Evolutionary conservation across 2,797 vertebrate genomes (phyloP), one percentile per base, ranked within the genome.

Genomic region (Leptodactylus fallax): DNA sequence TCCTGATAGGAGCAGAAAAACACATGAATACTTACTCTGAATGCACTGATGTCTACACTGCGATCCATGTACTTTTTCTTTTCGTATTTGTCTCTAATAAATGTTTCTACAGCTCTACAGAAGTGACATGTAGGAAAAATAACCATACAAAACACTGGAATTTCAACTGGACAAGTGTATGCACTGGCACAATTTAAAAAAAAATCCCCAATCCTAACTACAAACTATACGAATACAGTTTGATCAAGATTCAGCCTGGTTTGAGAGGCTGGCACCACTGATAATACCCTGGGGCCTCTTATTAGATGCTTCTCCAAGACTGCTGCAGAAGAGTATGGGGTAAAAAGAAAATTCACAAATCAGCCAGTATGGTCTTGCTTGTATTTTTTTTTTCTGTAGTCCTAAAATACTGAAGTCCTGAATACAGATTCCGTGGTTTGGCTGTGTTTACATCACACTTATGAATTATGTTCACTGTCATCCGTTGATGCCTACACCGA

Each of bases 41-140:
- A 97, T 6, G 96, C 93, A 49, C 81, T 95, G 93, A 99, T 95
- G 93, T 99, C 97, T 10, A 99, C 96, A 90, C 97, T 97, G 87
- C 97, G 96, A 94, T 99, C 98, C 93, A 99, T 96, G 91, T 98
- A 98, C 90, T 99, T 99, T 94, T 99, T 99, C 94, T 97, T 99
- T 36, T 99, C 98, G 0, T 99, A 99, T 92, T 99, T 99, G 91
- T 99, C 98, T 91, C 98, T 94, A 91, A 99, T 99, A 92, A 99
- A 99, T 89, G 92, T 92, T 92, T 99, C 98, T 27, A 98, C 96
- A 10, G 97, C 96, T 92, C 97, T 97, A 90, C 36, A 85, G 83
- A 89, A 90, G 77, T 47, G 80, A 90, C 45, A 91, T 94, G 95
- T 96, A 96, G 93, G 95, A 92, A 63, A 79, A 58, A 8, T 6